Percentiles rank a stretch among this genome's conserved stretches.
Conservation (phyloP, 2,113 vertebrate species). For the Grallaria varia region DNA sequence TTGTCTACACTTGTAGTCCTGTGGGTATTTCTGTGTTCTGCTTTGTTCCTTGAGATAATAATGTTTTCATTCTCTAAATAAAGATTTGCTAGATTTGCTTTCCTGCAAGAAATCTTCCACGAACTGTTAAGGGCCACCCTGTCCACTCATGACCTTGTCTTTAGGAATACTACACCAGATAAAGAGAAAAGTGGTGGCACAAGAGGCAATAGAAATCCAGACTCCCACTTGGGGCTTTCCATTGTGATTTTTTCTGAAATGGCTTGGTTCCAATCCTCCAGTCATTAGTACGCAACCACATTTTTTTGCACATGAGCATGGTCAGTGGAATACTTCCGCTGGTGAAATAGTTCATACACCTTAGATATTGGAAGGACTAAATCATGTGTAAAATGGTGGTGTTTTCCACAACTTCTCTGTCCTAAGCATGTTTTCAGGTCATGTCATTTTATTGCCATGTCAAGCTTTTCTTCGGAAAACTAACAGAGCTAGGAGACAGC, state of each 20-base stretch:
- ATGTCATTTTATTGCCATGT: not conserved
- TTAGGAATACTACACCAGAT: not conserved
- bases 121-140: not conserved
- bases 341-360: not conserved
- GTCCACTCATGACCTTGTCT: not conserved
- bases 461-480: not conserved
- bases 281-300: not conserved
- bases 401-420: not conserved
- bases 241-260: not conserved
- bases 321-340: not conserved
- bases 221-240: not conserved
- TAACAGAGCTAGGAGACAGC: not conserved
- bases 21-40: not conserved
- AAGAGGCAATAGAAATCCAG: not conserved
- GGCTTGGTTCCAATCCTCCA: not conserved
- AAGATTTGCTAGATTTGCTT: not conserved
- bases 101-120: not conserved
- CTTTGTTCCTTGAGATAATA: not conserved
- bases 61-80: not conserved
- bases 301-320: not conserved
- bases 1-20: not conserved
- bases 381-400: not conserved
- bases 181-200: not conserved
- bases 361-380: not conserved
- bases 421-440: not conserved